phyloP scores from a whole-genome alignment of 1,140 invertebrate species.

The Lepidurus arcticus region DNA sequence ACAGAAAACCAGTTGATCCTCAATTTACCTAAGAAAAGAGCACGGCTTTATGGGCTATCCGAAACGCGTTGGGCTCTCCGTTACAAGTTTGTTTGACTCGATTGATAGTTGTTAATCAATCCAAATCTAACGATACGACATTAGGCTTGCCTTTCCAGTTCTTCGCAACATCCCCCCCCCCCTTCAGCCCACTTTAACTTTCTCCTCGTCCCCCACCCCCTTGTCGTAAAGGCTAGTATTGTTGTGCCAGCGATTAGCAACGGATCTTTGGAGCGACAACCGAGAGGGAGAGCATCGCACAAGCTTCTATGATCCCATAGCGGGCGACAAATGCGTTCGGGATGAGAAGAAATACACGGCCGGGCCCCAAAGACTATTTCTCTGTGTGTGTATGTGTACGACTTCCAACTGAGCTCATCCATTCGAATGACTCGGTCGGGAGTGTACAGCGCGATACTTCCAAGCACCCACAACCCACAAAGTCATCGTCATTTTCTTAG shows the following conservation, averaged over 20 bases:
- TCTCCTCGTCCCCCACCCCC: neutral
- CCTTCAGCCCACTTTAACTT: neutral
- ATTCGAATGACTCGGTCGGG: neutral
- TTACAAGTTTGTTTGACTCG: neutral
- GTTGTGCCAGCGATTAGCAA: constrained; percentile 15
- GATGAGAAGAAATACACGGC: neutral
- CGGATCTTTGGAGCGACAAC: neutral
- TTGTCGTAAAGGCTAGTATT: neutral
- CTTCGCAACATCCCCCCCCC: no score
- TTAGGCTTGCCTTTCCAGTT: neutral
- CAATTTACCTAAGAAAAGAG: neutral
- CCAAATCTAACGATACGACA: neutral
- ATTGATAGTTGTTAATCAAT: neutral
- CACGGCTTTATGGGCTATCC: neutral
- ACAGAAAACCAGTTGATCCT: no score
- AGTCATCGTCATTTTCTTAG: neutral
- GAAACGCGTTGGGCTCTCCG: neutral
- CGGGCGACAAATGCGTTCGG: neutral
- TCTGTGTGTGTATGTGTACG: neutral
- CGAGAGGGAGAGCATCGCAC: neutral
- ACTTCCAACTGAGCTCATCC: constrained; percentile 20
- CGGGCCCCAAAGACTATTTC: neutral
- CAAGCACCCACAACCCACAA: neutral
- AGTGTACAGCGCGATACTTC: neutral
- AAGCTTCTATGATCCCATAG: neutral